Evolutionary conservation across 2,888 invertebrate species (phyloP).

Genomic region (Scaptomyza reducta): DNA sequence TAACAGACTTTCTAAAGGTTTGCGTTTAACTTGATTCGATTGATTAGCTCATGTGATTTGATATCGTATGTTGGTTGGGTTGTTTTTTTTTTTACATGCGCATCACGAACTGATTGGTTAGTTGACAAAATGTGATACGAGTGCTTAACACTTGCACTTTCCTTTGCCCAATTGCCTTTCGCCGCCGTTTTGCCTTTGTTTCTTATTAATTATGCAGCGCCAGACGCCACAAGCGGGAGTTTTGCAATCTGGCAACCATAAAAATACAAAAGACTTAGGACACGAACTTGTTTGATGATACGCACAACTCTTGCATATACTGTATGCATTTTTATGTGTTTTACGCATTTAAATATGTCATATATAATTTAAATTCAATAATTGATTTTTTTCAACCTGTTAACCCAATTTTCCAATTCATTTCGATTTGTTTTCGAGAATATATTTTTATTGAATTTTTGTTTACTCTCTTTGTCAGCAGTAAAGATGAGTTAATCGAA

Average conservation of each 20-base stretch:
- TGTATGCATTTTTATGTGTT: conserved; percentile 1
- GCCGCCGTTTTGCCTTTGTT: conserved; percentile 21
- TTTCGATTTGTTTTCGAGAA: conserved; percentile 26
- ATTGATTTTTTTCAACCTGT: conserved; percentile 46
- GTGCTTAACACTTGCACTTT: conserved; percentile 70
- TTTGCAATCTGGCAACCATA: conserved; percentile 44
- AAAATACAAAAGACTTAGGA: conserved; percentile 67
- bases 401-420: conserved; percentile 61
- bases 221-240: conserved; percentile 35
- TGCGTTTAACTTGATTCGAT: conserved; percentile 27
- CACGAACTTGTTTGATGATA: conserved; percentile 53
- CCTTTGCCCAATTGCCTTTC: conserved; percentile 50
- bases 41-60: conserved; percentile 48
- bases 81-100: conserved; percentile 50
- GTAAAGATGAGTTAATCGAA: background rate
- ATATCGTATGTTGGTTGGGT: conserved; percentile 11
- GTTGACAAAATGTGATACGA: conserved; percentile 14
- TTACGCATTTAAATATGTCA: conserved; percentile 27
- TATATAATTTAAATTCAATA: conserved; percentile 25
- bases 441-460: conserved; percentile 22
- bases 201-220: conserved; percentile 65
- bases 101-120: conserved; percentile 48
- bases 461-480: background rate
- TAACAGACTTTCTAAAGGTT: conserved; percentile 62
- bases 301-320: conserved; percentile 1